These are phyloP conservation scores for Tanypteryx hageni DNA, from an alignment of 2,888 invertebrate genomes.

Conservation along the genomic window DNA sequence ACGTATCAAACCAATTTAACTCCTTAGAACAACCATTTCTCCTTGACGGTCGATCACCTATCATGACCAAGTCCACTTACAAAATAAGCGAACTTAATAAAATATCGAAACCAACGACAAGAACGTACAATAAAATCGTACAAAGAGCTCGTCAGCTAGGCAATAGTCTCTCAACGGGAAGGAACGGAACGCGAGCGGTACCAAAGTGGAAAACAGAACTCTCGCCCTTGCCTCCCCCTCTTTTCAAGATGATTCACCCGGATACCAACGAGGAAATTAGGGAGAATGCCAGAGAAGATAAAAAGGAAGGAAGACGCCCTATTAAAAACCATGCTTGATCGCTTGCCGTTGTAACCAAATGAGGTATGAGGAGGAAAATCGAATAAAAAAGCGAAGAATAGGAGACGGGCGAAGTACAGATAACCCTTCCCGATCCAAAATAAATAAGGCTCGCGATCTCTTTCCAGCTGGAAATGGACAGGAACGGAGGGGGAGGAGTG, in stretches of 20 bases:
- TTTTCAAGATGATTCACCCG: conserved; percentile 26
- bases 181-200: background rate
- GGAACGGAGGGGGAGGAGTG: background rate
- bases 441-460: conserved; percentile 48
- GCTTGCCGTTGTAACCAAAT: conserved; percentile 46
- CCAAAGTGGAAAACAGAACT: background rate
- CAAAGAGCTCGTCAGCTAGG: too few relatives aligned
- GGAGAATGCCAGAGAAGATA: background rate
- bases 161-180: too few relatives aligned
- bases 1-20: too few relatives aligned
- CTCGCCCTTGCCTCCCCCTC: background rate
- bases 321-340: conserved; percentile 42
- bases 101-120: too few relatives aligned
- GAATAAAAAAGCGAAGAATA: background rate
- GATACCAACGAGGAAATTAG: conserved; percentile 1
- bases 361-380: conserved; percentile 10
- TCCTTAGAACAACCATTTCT: too few relatives aligned
- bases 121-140: too few relatives aligned
- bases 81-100: too few relatives aligned
- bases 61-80: too few relatives aligned
- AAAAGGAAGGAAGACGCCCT: background rate
- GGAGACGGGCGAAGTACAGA: conserved; percentile 5
- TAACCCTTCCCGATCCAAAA: conserved; percentile 40
- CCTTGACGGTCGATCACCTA: too few relatives aligned
- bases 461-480: conserved; percentile 1